These are phyloP conservation scores for Thalassarche chlororhynchos DNA, from an alignment of 2,113 vertebrate genomes.

Conservation along the genomic window DNA sequence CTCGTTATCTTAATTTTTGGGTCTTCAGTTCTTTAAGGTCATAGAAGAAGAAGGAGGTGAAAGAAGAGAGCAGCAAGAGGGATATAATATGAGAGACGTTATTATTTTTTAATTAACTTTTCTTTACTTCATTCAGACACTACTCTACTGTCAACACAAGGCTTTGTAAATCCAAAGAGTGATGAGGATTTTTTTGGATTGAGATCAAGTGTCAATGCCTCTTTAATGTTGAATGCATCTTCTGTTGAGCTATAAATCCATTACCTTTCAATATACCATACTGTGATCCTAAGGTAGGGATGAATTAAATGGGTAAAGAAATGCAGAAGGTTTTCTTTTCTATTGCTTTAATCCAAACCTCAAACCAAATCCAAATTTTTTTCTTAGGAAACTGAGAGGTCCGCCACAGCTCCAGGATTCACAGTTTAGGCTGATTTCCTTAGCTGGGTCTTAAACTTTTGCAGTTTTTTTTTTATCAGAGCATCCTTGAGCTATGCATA, in stretches of 20 bases:
- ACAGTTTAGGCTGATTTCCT: background rate
- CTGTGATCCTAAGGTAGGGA: background rate
- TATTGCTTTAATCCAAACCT: background rate
- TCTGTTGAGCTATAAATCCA: background rate
- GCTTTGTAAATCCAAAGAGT: background rate
- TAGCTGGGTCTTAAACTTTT: background rate
- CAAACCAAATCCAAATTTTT: background rate
- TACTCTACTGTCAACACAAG: background rate
- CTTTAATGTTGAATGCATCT: background rate
- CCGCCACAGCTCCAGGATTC: background rate
- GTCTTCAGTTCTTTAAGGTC: background rate
- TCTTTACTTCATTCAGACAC: background rate
- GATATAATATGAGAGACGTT: rapidly evolving
- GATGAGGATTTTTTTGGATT: background rate
- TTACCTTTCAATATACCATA: background rate
- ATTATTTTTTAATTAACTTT: background rate
- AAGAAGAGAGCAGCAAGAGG: background rate
- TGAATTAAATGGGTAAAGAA: background rate
- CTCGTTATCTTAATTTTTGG: background rate
- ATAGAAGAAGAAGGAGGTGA: background rate
- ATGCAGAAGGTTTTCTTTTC: background rate
- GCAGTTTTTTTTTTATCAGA: background rate
- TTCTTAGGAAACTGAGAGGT: background rate
- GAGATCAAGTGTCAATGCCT: background rate
- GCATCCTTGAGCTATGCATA: background rate